Evolutionary conservation across 2,888 invertebrate species (phyloP).

Genomic region (Unio delphinus): DNA sequence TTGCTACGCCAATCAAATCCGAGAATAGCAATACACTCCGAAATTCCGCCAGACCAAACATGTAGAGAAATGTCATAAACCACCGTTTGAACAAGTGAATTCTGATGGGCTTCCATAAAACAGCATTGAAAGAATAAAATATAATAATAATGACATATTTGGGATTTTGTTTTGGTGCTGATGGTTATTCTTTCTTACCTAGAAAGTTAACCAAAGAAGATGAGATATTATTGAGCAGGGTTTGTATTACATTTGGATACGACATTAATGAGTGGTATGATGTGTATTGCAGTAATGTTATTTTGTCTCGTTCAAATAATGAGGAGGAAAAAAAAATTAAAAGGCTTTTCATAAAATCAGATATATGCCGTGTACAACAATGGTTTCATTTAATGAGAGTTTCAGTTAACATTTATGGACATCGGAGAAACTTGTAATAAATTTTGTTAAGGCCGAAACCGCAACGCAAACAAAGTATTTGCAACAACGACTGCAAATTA

Average conservation of each 20-base stretch:
- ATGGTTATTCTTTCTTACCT: conserved; percentile 31
- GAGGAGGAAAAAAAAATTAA: too few relatives aligned
- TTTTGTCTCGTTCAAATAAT: too few relatives aligned
- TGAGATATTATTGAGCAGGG: conserved; percentile 22
- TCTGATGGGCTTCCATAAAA: conserved; percentile 10
- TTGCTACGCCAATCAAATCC: conserved; percentile 28
- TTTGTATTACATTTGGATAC: conserved; percentile 8
- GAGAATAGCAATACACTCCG: conserved; percentile 10
- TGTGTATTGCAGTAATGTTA: too few relatives aligned
- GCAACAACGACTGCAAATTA: too few relatives aligned
- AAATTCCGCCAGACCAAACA: conserved; percentile 32
- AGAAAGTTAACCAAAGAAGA: conserved; percentile 34
- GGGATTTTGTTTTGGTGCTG: conserved; percentile 37
- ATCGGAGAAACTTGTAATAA: too few relatives aligned
- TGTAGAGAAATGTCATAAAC: conserved; percentile 24
- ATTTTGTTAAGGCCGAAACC: too few relatives aligned
- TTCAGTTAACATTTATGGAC: too few relatives aligned
- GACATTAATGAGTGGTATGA: too few relatives aligned
- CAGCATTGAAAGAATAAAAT: background rate
- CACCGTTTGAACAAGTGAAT: conserved; percentile 16
- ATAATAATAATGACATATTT: conserved; percentile 32
- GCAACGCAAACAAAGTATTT: too few relatives aligned
- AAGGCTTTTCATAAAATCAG: too few relatives aligned
- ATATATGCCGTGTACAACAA: too few relatives aligned
- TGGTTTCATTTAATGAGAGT: too few relatives aligned